Evolutionary conservation across 1,140 invertebrate species (phyloP), one percentile per base, ranked within the genome.

Genomic region (Zaprionus gabonicus): DNA sequence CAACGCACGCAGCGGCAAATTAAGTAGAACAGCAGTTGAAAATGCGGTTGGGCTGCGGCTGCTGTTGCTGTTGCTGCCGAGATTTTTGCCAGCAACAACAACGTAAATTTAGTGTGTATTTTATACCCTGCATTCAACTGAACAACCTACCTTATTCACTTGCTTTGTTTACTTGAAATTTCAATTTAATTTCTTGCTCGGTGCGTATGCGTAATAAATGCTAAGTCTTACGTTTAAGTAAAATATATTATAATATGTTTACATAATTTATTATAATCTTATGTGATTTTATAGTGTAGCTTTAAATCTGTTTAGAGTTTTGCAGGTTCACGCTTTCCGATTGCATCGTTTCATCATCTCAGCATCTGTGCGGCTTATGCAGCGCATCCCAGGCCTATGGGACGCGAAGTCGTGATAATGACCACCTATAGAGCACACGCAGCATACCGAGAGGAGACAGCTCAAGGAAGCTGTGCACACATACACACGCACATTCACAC

Each of bases 1-100:
- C 79, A 90, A 82, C 69, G 85, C 85, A 88, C 81, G 84, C 85
- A 90, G 85, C 85, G 76, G 76, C 81, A 90, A 90, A 90, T 90
- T 90, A 90, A 90, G 80, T 90, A 91, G 85, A 90, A 82, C 85
- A 90, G 72, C 85, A 79, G 81, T 79, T 79, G 84, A 79, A 66
- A 64, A 83, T 79, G 72, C 31, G 76, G 65, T 67, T 81, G 56
- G 62, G 84, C 66, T 65, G 74, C 62, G 49, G 74, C 44, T 79
- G 67, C 56, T 59, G 51, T 49, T 67, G 56, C 44, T 58, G 65
- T n/a, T 66, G 58, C 55, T 74, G 60, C 63, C 13, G 63, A 77
- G 72, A 85, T 82, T 76, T 78, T 63, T 53, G 41, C 55, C 57
- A 63, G 59, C 44, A 73, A 60, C 57, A 75, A 44, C 17, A 60